Evolutionary conservation across 1,140 invertebrate genomes (phyloP).

Genomic region (Lerema accius): DNA sequence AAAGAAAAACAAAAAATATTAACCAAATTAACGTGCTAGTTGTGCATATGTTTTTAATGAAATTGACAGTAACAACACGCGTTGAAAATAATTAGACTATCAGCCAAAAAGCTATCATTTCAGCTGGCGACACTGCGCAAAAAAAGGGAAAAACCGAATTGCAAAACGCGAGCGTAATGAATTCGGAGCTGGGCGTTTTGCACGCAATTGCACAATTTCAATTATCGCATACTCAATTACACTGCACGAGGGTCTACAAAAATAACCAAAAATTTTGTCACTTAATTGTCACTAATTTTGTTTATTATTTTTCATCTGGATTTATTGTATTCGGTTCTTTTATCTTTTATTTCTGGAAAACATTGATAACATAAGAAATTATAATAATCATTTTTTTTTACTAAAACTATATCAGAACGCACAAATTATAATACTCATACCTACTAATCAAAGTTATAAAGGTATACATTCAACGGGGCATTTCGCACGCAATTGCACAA

Average conservation of each 20-base stretch:
- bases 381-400: too few species aligned
- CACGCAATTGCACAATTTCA: slow-evolving; percentile 82
- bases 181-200: slow-evolving; percentile 69
- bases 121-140: slow-evolving; percentile 48
- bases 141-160: slow-evolving; percentile 59
- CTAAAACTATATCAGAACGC: too few species aligned
- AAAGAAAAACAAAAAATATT: slow-evolving; percentile 23
- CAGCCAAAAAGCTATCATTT: slow-evolving; percentile 59
- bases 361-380: too few species aligned
- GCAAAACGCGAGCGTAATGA: slow-evolving; percentile 70
- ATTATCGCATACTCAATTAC: slow-evolving; percentile 66
- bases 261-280: slow-evolving; percentile 13
- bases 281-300: neutral
- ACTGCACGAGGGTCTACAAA: slow-evolving; percentile 11
- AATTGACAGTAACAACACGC: slow-evolving; percentile 56
- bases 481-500: slow-evolving; percentile 81
- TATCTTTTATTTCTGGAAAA: too few species aligned
- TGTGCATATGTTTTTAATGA: slow-evolving; percentile 52
- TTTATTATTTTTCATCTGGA: too few species aligned
- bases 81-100: slow-evolving; percentile 69
- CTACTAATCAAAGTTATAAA: neutral
- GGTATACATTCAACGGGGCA: slow-evolving; percentile 32
- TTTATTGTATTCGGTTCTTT: too few species aligned
- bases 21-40: too few species aligned
- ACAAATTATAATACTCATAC: neutral